Evolutionary conservation across 2,113 vertebrate species (phyloP).

Genomic region (Grallaria varia): DNA sequence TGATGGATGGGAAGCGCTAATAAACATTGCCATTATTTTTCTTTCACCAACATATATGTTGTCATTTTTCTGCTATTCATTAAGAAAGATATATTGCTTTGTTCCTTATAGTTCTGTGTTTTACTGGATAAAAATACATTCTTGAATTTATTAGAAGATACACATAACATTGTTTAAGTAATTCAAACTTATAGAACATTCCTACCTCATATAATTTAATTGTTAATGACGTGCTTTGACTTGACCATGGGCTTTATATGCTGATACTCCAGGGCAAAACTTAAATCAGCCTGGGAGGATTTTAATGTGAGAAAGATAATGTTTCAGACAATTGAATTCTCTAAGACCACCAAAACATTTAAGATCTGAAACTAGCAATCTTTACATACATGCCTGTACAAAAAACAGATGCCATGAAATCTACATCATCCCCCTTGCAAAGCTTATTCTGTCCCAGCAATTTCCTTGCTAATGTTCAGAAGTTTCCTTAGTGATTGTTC

Average conservation of each 20-base stretch:
- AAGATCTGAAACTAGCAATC: background rate
- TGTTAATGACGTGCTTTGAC: background rate
- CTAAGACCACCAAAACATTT: background rate
- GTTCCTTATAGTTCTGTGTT: background rate
- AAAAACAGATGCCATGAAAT: background rate
- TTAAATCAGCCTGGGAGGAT: background rate
- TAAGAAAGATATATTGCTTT: background rate
- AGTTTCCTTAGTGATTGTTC: background rate
- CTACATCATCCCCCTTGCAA: background rate
- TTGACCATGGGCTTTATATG: background rate
- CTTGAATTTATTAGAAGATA: background rate
- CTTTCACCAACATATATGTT: background rate
- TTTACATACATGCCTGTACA: background rate
- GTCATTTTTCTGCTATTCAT: background rate
- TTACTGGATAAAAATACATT: background rate
- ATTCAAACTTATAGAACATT: background rate
- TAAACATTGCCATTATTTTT: background rate
- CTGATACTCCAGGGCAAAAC: background rate
- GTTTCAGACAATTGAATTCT: background rate
- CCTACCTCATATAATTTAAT: background rate
- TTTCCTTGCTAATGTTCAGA: background rate
- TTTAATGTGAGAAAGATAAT: background rate
- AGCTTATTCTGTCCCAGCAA: background rate
- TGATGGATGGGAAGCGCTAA: background rate
- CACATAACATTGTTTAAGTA: background rate